Percentiles rank a stretch among this genome's conserved stretches.
Evolutionary conservation across 2,888 invertebrate genomes (phyloP).

Genomic region (Bugula neritina): DNA sequence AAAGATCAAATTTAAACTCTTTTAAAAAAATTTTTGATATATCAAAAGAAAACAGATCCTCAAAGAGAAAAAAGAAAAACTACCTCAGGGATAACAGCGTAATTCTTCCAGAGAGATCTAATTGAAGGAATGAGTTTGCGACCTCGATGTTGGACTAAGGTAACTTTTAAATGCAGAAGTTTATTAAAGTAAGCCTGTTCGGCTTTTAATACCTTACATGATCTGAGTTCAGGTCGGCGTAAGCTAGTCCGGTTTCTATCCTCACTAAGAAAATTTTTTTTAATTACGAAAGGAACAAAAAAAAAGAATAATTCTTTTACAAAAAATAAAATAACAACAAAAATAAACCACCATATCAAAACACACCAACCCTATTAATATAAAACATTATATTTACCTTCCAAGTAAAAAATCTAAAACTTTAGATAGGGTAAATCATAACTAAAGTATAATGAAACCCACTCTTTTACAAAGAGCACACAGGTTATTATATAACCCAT

Average conservation of each 20-base stretch:
- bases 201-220: constrained; percentile 77
- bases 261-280: constrained; percentile 55
- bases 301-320: neutral
- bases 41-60: neutral
- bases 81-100: constrained; percentile 81
- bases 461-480: no score
- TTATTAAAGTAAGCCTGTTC: constrained; percentile 60
- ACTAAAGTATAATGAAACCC: no score
- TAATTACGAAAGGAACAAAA: constrained; percentile 72
- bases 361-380: no score
- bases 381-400: no score
- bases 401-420: no score
- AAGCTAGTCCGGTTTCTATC: constrained; percentile 81
- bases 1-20: no score
- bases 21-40: constrained; percentile 26
- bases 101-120: constrained; percentile 69
- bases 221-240: constrained; percentile 82
- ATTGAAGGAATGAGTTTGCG: constrained; percentile 71
- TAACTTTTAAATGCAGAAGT: constrained; percentile 64
- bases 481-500: no score
- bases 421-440: no score
- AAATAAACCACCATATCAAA: no score
- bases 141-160: constrained; percentile 85
- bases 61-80: constrained; percentile 59
- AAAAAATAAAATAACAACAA: constrained; percentile 26